Evolutionary conservation across 2,113 vertebrate genomes (phyloP), one percentile per base, ranked within the genome.

Genomic region (Syrrhaptes paradoxus): DNA sequence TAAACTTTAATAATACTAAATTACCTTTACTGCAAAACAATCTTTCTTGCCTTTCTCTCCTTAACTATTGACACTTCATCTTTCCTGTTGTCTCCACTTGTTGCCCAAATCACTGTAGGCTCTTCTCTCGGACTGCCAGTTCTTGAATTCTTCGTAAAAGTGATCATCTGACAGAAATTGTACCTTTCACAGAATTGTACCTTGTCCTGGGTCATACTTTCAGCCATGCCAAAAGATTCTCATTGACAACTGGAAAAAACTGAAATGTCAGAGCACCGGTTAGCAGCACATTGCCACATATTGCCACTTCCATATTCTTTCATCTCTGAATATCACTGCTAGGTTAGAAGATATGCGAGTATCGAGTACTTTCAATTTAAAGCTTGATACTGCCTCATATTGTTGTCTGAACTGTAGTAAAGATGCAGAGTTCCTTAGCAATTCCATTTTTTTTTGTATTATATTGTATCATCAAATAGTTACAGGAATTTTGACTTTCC

Each of bases 221-320:
- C 28, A 54, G 26, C 36, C 19, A 17, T 12, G 16, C 24, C 9
- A 9, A 68, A 68, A 3, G 14, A 52, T 26, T 49, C 6, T 52
- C 4, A 59, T 74, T 59, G 10, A 59, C 17, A 34, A 13, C 11
- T 66, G 31, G 25, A 59, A 74, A 57, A 81, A 59, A 38, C 2
- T 45, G 18, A 52, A 51, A 51, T 36, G 18, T 66, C 26, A 36
- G 31, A 43, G 17, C 3, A 43, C 6, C 18, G 32, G 52, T 13
- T 48, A 7, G 4, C 24, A 29, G 11, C 3, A 31, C 2, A 1
- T 58, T 59, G 72, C 13, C 20, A 18, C 28, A 45, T 1, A 0
- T 24, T 29, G n/a, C 14, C 65, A 61, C 1, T 32, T 77, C 38
- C 36, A 9, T 52, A 20, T 61, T 36, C 11, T 49, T 80, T 73